These are phyloP conservation scores for Probaryconus sp. DNA, from an alignment of 1,140 invertebrate genomes.

Conservation along the genomic window DNA sequence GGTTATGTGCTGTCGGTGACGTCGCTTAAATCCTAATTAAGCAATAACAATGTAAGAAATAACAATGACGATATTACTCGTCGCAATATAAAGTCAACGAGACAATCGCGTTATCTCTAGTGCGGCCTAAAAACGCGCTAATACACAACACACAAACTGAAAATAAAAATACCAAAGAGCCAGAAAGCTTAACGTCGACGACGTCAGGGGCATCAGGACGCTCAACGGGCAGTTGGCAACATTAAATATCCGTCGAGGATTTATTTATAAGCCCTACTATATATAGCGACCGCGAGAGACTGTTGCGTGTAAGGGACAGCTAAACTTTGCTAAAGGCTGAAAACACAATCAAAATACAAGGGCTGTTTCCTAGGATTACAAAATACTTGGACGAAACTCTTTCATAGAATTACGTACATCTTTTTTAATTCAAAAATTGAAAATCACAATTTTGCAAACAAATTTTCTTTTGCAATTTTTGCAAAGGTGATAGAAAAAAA, in stretches of 20 bases:
- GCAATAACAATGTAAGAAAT: slow-evolving; percentile 38
- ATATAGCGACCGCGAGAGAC: slow-evolving; percentile 62
- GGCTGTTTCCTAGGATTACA: no score
- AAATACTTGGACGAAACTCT: no score
- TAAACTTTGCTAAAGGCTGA: neutral
- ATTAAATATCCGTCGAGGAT: slow-evolving; percentile 72
- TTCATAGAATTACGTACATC: no score
- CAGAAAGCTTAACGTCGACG: slow-evolving; percentile 35
- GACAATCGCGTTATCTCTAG: slow-evolving; percentile 25
- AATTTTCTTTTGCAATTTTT: no score
- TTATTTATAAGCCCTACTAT: slow-evolving; percentile 70
- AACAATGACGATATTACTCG: slow-evolving; percentile 9
- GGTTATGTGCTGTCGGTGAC: no score
- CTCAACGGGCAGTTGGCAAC: slow-evolving; percentile 66
- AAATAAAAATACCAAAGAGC: slow-evolving; percentile 60
- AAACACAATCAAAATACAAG: no score
- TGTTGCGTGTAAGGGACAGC: slow-evolving; percentile 62
- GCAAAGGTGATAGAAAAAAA: no score
- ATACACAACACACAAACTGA: slow-evolving; percentile 40
- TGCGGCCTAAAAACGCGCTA: slow-evolving; percentile 1
- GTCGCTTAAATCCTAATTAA: slow-evolving; percentile 42
- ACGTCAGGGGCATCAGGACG: slow-evolving; percentile 46
- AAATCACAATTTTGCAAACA: no score
- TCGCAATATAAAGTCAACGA: slow-evolving; percentile 1
- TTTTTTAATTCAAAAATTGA: no score